phyloP scores from a whole-genome alignment of 2,797 vertebrate species.

The Cossypha caffra region DNA sequence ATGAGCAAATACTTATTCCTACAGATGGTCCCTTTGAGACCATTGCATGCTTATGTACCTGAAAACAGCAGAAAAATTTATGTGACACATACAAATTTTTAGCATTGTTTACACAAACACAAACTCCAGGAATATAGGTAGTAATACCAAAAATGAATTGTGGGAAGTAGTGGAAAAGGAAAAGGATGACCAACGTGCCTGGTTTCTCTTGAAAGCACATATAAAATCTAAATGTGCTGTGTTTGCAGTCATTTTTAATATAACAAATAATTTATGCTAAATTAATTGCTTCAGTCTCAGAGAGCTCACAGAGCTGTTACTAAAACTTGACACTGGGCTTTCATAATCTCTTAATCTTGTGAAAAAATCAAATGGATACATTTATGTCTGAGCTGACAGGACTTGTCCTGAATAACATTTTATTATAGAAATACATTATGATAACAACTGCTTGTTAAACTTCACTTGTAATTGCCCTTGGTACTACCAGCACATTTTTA shows the following conservation, averaged over 20 bases:
- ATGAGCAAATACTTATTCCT: background rate
- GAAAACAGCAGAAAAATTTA: background rate
- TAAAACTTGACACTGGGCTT: background rate
- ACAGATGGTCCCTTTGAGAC: background rate
- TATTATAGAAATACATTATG: background rate
- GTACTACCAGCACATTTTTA: conserved; percentile 17
- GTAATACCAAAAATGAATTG: background rate
- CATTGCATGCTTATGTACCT: background rate
- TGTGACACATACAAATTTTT: background rate
- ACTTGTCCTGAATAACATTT: background rate
- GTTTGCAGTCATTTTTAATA: background rate
- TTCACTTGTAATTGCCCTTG: background rate
- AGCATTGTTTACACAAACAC: background rate
- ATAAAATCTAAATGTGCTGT: background rate
- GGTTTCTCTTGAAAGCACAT: background rate
- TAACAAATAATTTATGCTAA: background rate
- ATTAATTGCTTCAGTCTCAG: background rate
- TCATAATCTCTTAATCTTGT: background rate
- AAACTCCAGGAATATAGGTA: background rate
- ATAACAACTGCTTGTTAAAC: background rate
- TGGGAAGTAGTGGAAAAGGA: background rate
- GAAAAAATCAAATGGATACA: background rate
- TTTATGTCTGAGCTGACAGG: background rate
- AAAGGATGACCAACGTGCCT: background rate
- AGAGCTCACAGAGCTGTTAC: background rate